Evolutionary conservation across 2,113 vertebrate species (phyloP).

Genomic region (Sphyrna mokarran): DNA sequence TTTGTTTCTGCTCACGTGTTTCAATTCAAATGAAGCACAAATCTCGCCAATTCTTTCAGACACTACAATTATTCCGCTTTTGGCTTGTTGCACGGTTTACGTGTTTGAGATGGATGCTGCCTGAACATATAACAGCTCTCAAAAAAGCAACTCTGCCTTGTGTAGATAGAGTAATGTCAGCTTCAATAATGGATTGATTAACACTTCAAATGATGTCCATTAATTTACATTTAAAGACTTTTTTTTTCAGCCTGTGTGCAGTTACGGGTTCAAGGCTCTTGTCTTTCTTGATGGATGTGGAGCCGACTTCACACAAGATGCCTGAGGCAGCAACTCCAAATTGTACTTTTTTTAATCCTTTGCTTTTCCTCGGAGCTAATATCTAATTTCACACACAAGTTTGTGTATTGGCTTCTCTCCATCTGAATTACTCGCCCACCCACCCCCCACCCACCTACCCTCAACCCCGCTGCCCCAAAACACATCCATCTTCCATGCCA

Average conservation of each 20-base stretch:
- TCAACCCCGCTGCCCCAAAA: neutral
- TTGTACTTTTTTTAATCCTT: neutral
- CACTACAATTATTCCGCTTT: neutral
- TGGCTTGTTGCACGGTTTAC: neutral
- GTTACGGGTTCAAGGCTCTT: constrained; percentile 1
- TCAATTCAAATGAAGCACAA: neutral
- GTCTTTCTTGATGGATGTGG: neutral
- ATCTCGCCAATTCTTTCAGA: neutral
- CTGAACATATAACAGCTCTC: neutral
- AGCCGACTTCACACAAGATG: neutral
- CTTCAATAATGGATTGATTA: neutral
- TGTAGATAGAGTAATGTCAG: neutral
- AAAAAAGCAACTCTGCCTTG: neutral
- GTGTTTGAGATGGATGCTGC: neutral
- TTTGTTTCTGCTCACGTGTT: neutral
- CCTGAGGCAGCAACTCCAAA: neutral
- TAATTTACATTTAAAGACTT: constrained; percentile 1
- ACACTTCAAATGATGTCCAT: neutral
- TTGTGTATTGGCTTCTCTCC: neutral
- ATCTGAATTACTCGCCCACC: neutral
- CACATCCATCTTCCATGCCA: neutral
- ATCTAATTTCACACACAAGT: neutral
- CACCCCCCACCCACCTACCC: neutral
- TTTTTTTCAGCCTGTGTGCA: neutral
- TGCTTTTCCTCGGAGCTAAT: neutral